Evolutionary conservation across 2,888 invertebrate species (phyloP).

Genomic region (Tipula helvola): DNA sequence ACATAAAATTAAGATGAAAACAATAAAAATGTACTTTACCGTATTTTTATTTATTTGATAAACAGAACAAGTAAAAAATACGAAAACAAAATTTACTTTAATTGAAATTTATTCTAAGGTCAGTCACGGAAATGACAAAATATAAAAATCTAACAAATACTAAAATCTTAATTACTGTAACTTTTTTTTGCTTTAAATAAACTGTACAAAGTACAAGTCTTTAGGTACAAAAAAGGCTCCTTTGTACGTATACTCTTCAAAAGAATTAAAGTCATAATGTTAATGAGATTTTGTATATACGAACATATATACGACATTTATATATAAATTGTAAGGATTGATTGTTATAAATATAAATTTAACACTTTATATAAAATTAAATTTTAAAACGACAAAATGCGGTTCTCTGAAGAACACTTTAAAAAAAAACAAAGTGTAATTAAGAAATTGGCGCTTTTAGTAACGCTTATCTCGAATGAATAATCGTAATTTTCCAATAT

Average conservation of each 20-base stretch:
- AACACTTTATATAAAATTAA: not conserved
- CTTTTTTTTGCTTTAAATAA: not conserved
- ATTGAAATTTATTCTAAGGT: not conserved
- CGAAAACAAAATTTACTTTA: not conserved
- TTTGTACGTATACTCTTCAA: not conserved
- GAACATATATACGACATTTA: not conserved
- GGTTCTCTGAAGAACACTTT: not conserved
- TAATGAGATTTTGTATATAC: not conserved
- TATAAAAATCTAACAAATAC: not conserved
- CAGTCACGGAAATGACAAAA: not conserved
- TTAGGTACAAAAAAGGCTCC: not conserved
- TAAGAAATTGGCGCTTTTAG: not conserved
- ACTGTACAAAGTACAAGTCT: no score
- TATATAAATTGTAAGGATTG: not conserved
- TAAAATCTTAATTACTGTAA: not conserved
- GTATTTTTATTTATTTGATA: not conserved
- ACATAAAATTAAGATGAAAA: not conserved
- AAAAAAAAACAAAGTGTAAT: not conserved
- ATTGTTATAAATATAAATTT: not conserved
- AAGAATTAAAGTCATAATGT: not conserved
- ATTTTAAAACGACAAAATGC: not conserved
- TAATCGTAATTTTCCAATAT: slow-evolving; percentile 4
- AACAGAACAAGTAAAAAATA: not conserved
- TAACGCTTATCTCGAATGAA: not conserved
- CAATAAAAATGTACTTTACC: not conserved